Conservation (phyloP, 2,888 invertebrate species). For the Platyscelio sp. region DNA sequence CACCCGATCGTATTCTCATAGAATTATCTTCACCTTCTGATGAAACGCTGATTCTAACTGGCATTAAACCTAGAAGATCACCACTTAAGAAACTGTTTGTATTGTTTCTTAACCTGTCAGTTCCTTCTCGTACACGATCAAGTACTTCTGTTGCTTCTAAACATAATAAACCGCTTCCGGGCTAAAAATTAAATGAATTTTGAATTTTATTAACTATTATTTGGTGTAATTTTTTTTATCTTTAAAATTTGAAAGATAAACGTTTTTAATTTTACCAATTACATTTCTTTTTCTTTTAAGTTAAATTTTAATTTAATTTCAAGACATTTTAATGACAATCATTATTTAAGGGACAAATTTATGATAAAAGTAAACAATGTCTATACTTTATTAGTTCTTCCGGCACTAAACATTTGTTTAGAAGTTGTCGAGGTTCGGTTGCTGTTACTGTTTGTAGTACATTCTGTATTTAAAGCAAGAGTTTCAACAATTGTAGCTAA, state of each 20-base stretch:
- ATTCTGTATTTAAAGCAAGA: constrained; percentile 87
- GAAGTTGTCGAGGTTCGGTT: constrained; percentile 86
- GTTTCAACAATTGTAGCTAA: constrained; percentile 95
- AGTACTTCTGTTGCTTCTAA: constrained; percentile 88
- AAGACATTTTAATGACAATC: no score
- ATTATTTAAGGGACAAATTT: no score
- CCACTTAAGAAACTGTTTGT: constrained; percentile 92
- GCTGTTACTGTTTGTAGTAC: constrained; percentile 86
- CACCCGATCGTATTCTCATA: constrained; percentile 81
- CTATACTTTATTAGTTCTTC: constrained; percentile 83
- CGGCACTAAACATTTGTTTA: constrained; percentile 81
- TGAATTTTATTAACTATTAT: no score
- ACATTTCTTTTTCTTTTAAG: no score
- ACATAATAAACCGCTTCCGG: constrained; percentile 81
- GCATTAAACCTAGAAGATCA: constrained; percentile 88
- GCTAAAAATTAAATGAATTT: constrained; percentile 67
- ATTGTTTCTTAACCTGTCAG: constrained; percentile 92
- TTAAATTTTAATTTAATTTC: no score
- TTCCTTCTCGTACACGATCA: constrained; percentile 89
- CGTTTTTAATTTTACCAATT: no score
- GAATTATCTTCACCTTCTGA: constrained; percentile 83
- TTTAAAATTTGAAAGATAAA: no score
- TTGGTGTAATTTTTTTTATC: no score
- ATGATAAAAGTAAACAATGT: no score
- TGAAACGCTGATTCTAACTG: constrained; percentile 85